Percentiles rank a stretch among this genome's conserved stretches.
phyloP scores from a whole-genome alignment of 2,113 vertebrate genomes.

The Ovibos moschatus region DNA sequence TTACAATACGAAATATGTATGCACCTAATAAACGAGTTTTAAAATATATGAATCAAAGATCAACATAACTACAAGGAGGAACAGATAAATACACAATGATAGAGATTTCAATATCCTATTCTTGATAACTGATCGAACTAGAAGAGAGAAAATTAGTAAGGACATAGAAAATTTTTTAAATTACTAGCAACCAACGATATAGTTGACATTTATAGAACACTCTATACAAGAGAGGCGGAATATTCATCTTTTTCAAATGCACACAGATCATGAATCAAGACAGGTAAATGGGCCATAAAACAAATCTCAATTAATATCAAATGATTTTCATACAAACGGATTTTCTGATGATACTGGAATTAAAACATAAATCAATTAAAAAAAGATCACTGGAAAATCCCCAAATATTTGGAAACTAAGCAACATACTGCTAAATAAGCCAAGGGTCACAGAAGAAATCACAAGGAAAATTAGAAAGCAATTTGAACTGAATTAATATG shows the following conservation, averaged over 20 bases:
- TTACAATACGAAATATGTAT: background rate
- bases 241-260: background rate
- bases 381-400: background rate
- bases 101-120: background rate
- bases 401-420: background rate
- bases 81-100: background rate
- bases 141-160: background rate
- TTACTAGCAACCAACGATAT: background rate
- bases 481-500: constrained; percentile 2
- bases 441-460: background rate
- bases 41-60: background rate
- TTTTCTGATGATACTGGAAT: background rate
- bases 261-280: background rate
- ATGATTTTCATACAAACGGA: background rate
- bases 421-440: background rate
- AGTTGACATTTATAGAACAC: background rate
- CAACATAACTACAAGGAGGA: background rate
- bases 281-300: background rate
- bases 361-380: background rate
- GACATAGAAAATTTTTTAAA: background rate
- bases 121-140: background rate
- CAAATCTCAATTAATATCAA: background rate
- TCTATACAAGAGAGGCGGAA: background rate
- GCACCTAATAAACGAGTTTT: background rate
- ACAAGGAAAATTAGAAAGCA: background rate